Conservation (phyloP, 1,140 invertebrate genomes). For the Gonioctena quinquepunctata region DNA sequence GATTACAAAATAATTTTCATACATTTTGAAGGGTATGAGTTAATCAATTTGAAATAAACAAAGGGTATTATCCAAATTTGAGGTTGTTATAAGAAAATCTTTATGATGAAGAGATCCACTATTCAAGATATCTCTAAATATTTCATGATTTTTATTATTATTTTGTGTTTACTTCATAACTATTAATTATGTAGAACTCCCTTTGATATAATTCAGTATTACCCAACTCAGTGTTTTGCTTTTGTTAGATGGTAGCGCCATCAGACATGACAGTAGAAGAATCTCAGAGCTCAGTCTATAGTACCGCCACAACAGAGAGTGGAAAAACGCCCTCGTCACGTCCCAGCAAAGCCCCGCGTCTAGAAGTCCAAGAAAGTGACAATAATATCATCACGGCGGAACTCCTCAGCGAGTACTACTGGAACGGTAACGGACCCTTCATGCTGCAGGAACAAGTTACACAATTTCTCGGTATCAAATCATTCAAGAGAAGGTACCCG, state of each 20-base stretch:
- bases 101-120: no score
- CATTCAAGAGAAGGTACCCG: slow-evolving; percentile 94
- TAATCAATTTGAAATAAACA: no score
- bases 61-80: no score
- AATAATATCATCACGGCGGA: slow-evolving; percentile 78
- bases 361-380: slow-evolving; percentile 55
- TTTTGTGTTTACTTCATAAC: no score
- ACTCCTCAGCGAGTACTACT: slow-evolving; percentile 91
- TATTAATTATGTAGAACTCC: no score
- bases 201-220: no score
- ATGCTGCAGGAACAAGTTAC: slow-evolving; percentile 93
- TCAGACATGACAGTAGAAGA: slow-evolving; percentile 70
- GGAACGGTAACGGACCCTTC: slow-evolving; percentile 78
- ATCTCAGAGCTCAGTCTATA: slow-evolving; percentile 76
- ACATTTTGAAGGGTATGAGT: no score
- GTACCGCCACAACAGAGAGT: slow-evolving; percentile 70
- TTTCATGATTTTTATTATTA: no score
- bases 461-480: slow-evolving; percentile 89
- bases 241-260: slow-evolving; percentile 41
- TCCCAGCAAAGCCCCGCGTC: slow-evolving; percentile 10
- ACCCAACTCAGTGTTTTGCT: no score
- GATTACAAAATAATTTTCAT: no score
- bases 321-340: slow-evolving; percentile 55
- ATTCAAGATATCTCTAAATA: no score
- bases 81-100: no score